phyloP scores from a whole-genome alignment of 2,797 vertebrate species.

The Nannoperca obscura region DNA sequence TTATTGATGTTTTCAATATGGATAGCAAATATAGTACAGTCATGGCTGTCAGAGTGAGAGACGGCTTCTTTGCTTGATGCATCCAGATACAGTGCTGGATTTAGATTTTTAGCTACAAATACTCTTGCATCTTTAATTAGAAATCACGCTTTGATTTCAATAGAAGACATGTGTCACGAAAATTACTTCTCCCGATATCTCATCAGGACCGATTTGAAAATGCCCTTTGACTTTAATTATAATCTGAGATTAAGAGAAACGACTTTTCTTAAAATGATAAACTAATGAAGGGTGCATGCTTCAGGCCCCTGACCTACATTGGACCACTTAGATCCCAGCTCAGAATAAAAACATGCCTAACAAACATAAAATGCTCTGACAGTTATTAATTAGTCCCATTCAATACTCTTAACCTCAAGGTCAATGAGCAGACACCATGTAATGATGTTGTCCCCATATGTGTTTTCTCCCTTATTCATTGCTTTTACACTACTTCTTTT shows the following conservation, averaged over 20 bases:
- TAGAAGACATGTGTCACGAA: constrained; percentile 42
- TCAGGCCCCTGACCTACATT: constrained; percentile 82
- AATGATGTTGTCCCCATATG: constrained; percentile 76
- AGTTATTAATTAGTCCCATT: constrained; percentile 86
- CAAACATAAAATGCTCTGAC: constrained; percentile 81
- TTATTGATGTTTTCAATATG: constrained; percentile 84
- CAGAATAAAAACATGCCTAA: constrained; percentile 69
- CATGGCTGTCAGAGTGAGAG: constrained; percentile 74
- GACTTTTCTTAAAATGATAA: constrained; percentile 72
- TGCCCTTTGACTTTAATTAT: constrained; percentile 75
- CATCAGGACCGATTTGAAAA: constrained; percentile 74
- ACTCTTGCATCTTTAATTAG: constrained; percentile 58
- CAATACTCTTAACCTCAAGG: constrained; percentile 82
- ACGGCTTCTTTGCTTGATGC: constrained; percentile 61
- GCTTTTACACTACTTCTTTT: constrained; percentile 47
- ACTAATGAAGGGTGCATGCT: constrained; percentile 77
- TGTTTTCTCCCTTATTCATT: constrained; percentile 58
- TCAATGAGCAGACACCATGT: constrained; percentile 82
- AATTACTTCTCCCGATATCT: constrained; percentile 68
- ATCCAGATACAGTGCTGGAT: constrained; percentile 64
- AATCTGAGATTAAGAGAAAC: constrained; percentile 76
- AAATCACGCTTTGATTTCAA: constrained; percentile 66
- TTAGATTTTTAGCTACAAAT: constrained; percentile 70
- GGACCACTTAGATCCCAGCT: constrained; percentile 65
- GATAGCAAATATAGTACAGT: constrained; percentile 82